Evolutionary conservation across 2,888 invertebrate species (phyloP), one percentile per base, ranked within the genome.

Genomic region (Rhyacophila evoluta): DNA sequence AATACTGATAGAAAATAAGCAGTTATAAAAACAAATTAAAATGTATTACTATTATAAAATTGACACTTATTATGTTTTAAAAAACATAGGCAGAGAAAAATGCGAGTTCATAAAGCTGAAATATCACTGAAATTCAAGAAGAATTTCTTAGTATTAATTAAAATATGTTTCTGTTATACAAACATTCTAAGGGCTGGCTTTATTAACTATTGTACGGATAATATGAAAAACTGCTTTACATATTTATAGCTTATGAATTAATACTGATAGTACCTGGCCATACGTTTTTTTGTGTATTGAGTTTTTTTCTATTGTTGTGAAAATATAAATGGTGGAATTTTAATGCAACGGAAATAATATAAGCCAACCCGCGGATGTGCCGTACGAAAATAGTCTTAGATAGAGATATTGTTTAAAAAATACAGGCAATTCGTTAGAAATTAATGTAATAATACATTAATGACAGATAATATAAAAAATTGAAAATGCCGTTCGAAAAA

Each of bases 81-180:
- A 37, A 37, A 72, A 72, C 25, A 72, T 79, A 82, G 82, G 81
- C 82, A 77, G 82, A 82, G 78, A 81, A 81, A 79, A 78, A 77
- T 75, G 77, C 78, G 78, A 77, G 29, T 75, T 79, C 71, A 78
- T 82, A 82, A 82, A 82, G 82, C 82, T 82, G 79, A 78, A 76
- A 76, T 82, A 82, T 82, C 82, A 82, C 82, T 74, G 81, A 82
- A 82, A 82, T 82, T 80, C 81, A 36, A 19, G 39, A 39, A 72
- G 82, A 82, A 81, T 82, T 82, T 81, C 81, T 71, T 77, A 77
- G 36, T 77, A 82, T 77, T 77, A 55, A 75, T 70, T 74, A 6
- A 75, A 77, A 67, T 74, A 41, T 68, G 81, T 19, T 55, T 55
- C 55, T 55, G 55, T 25, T 8, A 55, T 55, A 55, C 2, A 33